Evolutionary conservation across 2,113 vertebrate species (phyloP), one percentile per base, ranked within the genome.

Genomic region (Cairina moschata): DNA sequence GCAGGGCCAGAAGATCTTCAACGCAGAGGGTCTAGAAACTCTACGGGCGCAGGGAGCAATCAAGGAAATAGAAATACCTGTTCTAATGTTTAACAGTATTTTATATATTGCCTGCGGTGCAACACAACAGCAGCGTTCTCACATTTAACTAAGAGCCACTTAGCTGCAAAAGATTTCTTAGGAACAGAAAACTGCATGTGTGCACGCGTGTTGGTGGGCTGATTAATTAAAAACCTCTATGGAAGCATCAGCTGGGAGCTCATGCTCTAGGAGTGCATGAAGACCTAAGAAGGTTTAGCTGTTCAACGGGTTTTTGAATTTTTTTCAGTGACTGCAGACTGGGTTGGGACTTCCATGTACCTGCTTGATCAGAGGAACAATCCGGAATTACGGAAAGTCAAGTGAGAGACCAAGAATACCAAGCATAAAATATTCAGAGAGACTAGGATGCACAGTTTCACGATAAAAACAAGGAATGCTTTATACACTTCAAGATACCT

Each of bases 401-500:
- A 96, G 56, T 26, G 83, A 71, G 50, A 95, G 94, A 82, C 54
- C 77, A 80, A 75, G 59, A 96, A 92, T 42, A 83, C 65, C 82
- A 89, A 94, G 76, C 67, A 88, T 94, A 83, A 84, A 80, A 82
- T 68, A 96, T 68, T 75, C 95, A 80, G 80, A 96, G 95, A 96
- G 75, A 93, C 91, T 93, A 95, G 84, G 91, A 91, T 21, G 83
- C 31, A 13, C 97, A 97, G 97, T 95, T 95, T 77, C 86, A 95
- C 29, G n/a, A 95, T 85, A 89, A 94, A 96, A 98, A 96, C 76
- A 91, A 96, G 96, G 97, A 98, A 98, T 97, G 97, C 91, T 97
- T 98, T 93, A 76, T 71, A 96, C 87, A 82, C 83, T 83, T 92
- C 69, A 86, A 78, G 93, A 88, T 91, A 58, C 83, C 60, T 82